Conservation (phyloP, 2,113 vertebrate genomes). For the Tyto alba region DNA sequence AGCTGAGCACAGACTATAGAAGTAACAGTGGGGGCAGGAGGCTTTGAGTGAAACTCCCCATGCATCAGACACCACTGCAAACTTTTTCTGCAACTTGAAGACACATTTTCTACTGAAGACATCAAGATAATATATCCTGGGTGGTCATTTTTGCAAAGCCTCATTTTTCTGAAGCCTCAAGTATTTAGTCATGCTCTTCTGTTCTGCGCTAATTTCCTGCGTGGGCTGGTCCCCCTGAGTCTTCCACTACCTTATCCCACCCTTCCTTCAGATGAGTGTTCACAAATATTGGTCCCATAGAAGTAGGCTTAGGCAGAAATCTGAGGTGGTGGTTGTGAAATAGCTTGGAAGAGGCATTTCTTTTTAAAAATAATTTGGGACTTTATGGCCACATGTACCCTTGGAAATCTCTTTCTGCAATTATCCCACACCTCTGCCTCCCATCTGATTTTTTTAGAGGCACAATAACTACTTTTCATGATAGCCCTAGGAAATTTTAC, state of each 20-base stretch:
- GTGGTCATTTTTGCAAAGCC: not conserved
- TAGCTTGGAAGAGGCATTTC: not conserved
- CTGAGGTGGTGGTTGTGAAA: not conserved
- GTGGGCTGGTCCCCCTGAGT: not conserved
- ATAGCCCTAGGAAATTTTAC: not conserved
- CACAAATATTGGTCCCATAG: not conserved
- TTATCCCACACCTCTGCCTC: not conserved
- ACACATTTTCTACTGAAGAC: not conserved
- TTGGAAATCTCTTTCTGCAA: not conserved
- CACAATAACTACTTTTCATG: not conserved
- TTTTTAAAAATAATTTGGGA: not conserved
- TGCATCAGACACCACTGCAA: rapidly evolving
- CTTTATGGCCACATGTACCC: not conserved
- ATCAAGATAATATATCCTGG: not conserved
- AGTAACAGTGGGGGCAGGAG: not conserved
- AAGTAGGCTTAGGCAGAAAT: not conserved
- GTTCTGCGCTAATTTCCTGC: not conserved
- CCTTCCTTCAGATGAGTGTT: not conserved
- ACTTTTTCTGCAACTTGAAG: not conserved
- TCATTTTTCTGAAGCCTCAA: not conserved
- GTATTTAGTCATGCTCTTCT: not conserved
- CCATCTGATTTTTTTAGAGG: not conserved
- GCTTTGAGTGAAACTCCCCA: not conserved
- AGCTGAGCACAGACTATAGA: slow-evolving; percentile 12
- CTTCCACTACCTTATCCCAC: not conserved